Evolutionary conservation across 2,113 vertebrate genomes (phyloP).

Genomic region (Sinocyclocheilus grahami): DNA sequence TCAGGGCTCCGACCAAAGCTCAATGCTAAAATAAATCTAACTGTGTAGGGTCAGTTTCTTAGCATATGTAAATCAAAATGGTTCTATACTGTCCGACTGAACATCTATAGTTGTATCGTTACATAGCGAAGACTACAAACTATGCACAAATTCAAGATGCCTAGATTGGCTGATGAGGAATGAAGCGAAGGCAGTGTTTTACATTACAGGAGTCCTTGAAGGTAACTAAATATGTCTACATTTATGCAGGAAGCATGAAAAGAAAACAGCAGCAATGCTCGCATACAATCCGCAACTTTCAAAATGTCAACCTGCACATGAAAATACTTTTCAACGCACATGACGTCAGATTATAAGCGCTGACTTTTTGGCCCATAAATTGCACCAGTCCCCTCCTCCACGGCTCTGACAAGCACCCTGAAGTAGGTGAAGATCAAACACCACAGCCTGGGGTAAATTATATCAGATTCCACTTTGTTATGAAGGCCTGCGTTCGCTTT

Average conservation of each 20-base stretch:
- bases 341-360: conserved; percentile 69
- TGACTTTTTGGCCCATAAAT: conserved; percentile 67
- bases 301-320: conserved; percentile 66
- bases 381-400: conserved; percentile 50
- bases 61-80: neutral
- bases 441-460: conserved; percentile 68
- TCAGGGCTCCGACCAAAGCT: neutral
- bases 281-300: conserved; percentile 48
- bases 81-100: neutral
- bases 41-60: neutral
- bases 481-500: conserved; percentile 68
- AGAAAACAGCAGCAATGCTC: conserved; percentile 40
- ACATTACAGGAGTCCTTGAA: conserved; percentile 13
- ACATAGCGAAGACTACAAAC: neutral
- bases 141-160: conserved; percentile 5
- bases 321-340: conserved; percentile 64
- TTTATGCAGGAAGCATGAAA: conserved; percentile 40
- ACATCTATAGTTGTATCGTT: neutral
- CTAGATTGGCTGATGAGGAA: neutral
- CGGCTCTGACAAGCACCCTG: conserved; percentile 56
- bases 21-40: neutral
- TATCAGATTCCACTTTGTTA: conserved; percentile 74
- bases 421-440: conserved; percentile 72
- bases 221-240: conserved; percentile 40
- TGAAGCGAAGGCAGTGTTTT: conserved; percentile 29